Evolutionary conservation across 2,888 invertebrate species (phyloP), one percentile per base, ranked within the genome.

Genomic region (Metalampra italica): DNA sequence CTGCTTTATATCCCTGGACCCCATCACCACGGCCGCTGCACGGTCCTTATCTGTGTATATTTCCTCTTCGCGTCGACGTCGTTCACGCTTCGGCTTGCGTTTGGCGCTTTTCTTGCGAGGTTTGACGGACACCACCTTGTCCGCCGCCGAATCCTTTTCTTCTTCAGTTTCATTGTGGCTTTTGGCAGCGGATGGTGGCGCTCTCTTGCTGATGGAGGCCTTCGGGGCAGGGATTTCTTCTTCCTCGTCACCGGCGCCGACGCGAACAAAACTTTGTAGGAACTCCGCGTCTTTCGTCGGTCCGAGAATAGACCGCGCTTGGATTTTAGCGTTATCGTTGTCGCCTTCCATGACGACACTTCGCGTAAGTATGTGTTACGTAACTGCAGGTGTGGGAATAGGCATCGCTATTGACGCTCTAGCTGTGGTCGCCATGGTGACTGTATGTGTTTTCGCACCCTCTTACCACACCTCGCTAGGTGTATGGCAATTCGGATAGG

Each of bases 31-130:
- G 0, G 97, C 96, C 0, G 97, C 97, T 0, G 97, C 97, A 7
- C 97, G 90, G 73, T 97, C 97, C 69, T 97, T 97, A 73, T 97
- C 97, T 14, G 96, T 97, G 68, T 96, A 97, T 15, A 95, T 81
- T 68, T 97, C 97, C 60, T 96, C 96, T 54, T 90, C 82, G 5
- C 85, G 71, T 36, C 76, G 65, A 37, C 86, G 66, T 50, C 78
- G 73, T 46, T 88, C 87, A 1, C 86, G 78, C 53, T 85, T 87
- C 44, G 72, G 78, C 49, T 83, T 87, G 4, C 74, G 65, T 29
- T 78, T 66, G 38, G 71, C 80, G 46, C 69, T 78, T 49, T 73
- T 82, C 56, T 78, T 81, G 44, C 71, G 78, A 4, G 78, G 81
- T 50, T 85, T 83, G 30, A 75, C 65, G 1, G 80, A 78, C 47